Evolutionary conservation across 1,140 invertebrate species (phyloP).

Genomic region (Polyergus mexicanus): DNA sequence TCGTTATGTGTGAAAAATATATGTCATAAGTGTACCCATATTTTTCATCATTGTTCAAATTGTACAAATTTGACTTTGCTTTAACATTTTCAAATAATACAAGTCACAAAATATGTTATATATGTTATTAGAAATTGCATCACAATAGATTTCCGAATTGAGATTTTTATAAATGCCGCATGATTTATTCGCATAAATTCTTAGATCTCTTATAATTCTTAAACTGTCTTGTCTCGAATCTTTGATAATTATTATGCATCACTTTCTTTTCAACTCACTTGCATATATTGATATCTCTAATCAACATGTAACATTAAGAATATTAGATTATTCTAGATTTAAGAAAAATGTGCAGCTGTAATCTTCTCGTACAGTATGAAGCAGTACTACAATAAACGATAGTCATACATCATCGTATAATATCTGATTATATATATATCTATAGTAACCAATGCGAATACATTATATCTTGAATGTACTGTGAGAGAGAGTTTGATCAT

Average conservation of each 20-base stretch:
- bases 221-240: constrained; percentile 17
- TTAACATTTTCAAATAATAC: constrained; percentile 41
- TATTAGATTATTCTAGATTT: constrained; percentile 65
- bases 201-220: constrained; percentile 34
- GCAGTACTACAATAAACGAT: constrained; percentile 53
- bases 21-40: constrained; percentile 55
- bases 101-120: constrained; percentile 46
- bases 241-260: constrained; percentile 17
- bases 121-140: constrained; percentile 43
- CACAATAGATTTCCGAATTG: constrained; percentile 30
- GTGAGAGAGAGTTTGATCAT: constrained; percentile 44
- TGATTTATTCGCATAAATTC: constrained; percentile 30
- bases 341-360: constrained; percentile 61
- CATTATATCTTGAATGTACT: constrained; percentile 37
- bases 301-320: constrained; percentile 56
- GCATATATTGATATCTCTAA: constrained; percentile 67
- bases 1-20: constrained; percentile 59
- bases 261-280: constrained; percentile 37
- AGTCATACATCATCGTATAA: constrained; percentile 50
- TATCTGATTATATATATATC: constrained; percentile 45
- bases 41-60: constrained; percentile 63
- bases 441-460: constrained; percentile 34
- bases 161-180: constrained; percentile 42
- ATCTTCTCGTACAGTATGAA: constrained; percentile 61
- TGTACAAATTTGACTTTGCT: constrained; percentile 64